Conservation (phyloP, 2,797 vertebrate species). For the Lepidocolaptes lacrymiger region DNA sequence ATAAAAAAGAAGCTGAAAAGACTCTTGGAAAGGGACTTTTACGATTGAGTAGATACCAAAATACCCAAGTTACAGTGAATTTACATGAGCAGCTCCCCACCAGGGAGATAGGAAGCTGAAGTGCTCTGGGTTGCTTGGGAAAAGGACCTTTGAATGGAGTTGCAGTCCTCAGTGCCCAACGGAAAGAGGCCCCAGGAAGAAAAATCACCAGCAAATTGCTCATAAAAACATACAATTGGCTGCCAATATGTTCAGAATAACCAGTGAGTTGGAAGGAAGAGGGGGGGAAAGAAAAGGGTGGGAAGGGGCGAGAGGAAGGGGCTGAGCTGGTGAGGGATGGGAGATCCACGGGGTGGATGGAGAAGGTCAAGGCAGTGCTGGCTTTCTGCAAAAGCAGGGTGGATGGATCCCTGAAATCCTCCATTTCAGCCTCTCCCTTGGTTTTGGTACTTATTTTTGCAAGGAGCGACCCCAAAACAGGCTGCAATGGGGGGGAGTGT, state of each 20-base stretch:
- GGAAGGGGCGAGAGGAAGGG: not conserved
- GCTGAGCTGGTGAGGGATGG: not conserved
- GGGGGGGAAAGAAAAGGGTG: not conserved
- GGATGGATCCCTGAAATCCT: not conserved
- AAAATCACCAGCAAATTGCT: not conserved
- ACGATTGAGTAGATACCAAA: not conserved
- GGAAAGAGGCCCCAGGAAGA: not conserved
- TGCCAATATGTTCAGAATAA: not conserved
- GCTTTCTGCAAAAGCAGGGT: not conserved
- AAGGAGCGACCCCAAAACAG: fast-evolving
- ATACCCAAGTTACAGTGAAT: not conserved
- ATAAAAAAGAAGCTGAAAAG: not conserved
- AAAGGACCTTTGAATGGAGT: not conserved
- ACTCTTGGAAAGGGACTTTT: not conserved
- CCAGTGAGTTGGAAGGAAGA: not conserved
- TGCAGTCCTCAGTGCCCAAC: not conserved
- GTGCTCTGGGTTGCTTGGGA: not conserved
- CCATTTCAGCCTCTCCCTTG: not conserved
- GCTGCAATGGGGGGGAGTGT: not conserved
- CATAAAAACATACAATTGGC: not conserved
- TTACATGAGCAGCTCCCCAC: not conserved
- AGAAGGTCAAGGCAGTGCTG: not conserved
- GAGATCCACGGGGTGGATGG: not conserved
- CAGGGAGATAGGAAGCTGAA: not conserved
- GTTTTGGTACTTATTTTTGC: not conserved